Conservation (phyloP, 2,113 vertebrate species). For the Plotosus lineatus region DNA sequence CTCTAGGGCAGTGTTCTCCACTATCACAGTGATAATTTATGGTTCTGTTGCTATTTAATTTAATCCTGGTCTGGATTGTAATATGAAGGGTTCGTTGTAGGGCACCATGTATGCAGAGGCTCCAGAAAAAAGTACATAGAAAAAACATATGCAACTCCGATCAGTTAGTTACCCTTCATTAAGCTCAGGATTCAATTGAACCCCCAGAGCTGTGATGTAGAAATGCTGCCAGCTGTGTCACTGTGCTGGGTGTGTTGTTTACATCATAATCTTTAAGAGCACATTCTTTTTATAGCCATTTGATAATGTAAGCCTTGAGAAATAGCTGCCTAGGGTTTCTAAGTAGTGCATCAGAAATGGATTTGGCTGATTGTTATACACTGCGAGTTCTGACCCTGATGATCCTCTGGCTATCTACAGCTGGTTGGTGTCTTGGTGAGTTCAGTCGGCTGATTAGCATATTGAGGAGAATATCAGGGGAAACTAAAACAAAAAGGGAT, state of each 20-base stretch:
- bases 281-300: neutral
- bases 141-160: neutral
- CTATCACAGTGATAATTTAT: neutral
- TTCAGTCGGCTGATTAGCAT: neutral
- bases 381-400: neutral
- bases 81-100: neutral
- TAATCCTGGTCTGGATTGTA: neutral
- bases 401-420: neutral
- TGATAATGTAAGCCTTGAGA: neutral
- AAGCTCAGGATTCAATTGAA: constrained; percentile 16
- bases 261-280: neutral
- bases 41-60: neutral
- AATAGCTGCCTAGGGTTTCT: neutral
- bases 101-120: neutral
- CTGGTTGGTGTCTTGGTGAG: neutral
- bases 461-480: no score
- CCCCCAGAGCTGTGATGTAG: neutral
- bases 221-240: neutral
- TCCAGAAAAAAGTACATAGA: neutral
- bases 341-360: neutral
- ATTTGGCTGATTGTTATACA: neutral
- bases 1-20: neutral
- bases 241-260: neutral
- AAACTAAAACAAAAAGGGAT: neutral
- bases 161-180: neutral